Percentiles rank a stretch among this genome's conserved stretches.
These are phyloP conservation scores for Phrynosoma platyrhinos DNA, from an alignment of 2,113 vertebrate species.

Conservation along the genomic window DNA sequence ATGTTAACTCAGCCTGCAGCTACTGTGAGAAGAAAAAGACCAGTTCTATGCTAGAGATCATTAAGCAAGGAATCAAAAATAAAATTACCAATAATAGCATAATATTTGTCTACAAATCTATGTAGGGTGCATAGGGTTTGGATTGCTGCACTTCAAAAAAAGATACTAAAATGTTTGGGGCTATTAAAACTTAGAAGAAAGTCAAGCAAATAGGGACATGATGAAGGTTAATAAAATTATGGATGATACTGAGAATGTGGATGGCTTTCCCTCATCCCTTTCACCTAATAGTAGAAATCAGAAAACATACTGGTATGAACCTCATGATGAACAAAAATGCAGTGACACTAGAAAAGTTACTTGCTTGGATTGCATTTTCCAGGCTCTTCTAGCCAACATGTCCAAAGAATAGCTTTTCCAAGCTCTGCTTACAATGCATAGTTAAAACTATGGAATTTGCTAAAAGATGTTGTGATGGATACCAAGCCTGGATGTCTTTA, in stretches of 20 bases:
- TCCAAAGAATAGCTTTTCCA: no score
- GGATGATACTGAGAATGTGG: neutral
- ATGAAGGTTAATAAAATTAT: neutral
- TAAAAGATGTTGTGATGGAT: no score
- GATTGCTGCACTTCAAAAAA: neutral
- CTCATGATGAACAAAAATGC: neutral
- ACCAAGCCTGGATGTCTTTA: no score
- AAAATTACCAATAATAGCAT: neutral
- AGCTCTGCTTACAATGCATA: neutral
- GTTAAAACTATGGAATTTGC: neutral
- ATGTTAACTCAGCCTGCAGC: neutral
- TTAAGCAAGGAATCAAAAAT: neutral
- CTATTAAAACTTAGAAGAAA: neutral
- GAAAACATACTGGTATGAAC: neutral
- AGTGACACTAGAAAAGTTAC: neutral
- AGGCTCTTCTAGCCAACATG: no score
- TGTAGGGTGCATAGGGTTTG: neutral
- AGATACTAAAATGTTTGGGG: no score
- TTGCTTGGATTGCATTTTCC: no score
- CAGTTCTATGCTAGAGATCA: neutral
- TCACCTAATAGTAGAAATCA: neutral
- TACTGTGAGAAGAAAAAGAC: neutral
- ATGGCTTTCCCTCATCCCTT: neutral
- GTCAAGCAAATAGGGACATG: neutral
- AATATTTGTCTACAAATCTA: neutral